Evolutionary conservation across 2,888 invertebrate genomes (phyloP), one percentile per base, ranked within the genome.

Genomic region (Mayetiola destructor): DNA sequence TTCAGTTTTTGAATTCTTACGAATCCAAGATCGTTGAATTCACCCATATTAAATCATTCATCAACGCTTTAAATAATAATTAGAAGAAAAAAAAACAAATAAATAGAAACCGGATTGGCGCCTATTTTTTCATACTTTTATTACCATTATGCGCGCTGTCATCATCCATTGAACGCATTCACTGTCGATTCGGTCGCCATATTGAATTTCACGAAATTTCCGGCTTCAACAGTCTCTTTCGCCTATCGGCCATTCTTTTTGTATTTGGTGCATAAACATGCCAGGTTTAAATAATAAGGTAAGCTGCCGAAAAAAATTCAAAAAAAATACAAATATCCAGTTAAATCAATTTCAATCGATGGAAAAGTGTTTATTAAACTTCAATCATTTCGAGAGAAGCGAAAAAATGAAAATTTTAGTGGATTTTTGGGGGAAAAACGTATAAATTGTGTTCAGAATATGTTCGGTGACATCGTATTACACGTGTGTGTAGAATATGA

Each of bases 211-310:
- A 1, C n/a, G 3, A 48, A 27, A 27, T 14, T 48, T 48, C 48
- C 48, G 48, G 48, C 48, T 48, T 48, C 48, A 48, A 27, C 23
- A 48, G 48, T 48, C 48, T 48, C 16, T 48, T n/a, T 48, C 48
- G 48, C 48, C 48, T 48, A 18, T 64, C 64, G 61, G 62, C 64
- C 64, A 66, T 69, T 71, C 81, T 81, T 82, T 82, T 82, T 78
- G 79, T 78, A 77, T 78, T 76, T 75, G 77, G 78, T 77, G 42
- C 78, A 77, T 77, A 78, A 82, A 75, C 78, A 85, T 85, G 85
- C 84, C 84, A 78, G 85, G 85, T 75, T 84, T 85, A 79, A 83
- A 82, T 74, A 82, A 84, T 75, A 85, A 84, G 83, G 85, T 85
- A 77, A 71, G 71, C 68, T 63, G 58, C 61, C 60, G 56, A 60